Conservation (phyloP, 2,888 invertebrate species). For the Thymelicus acteon region DNA sequence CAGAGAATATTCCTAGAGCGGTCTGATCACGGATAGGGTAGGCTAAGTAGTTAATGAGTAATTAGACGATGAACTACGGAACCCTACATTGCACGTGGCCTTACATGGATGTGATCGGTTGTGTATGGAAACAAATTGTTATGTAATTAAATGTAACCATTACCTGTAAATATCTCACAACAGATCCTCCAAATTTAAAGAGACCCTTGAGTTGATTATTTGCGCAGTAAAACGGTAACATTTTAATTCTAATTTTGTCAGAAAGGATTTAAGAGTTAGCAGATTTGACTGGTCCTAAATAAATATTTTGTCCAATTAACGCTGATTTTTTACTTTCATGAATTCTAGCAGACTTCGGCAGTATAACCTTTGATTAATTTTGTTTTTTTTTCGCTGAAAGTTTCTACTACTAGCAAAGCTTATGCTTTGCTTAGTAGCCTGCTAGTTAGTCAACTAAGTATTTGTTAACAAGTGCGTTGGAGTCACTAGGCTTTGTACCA, state of each 20-base stretch:
- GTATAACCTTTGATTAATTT: neutral
- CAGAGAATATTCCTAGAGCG: no score
- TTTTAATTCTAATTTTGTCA: conserved; percentile 32
- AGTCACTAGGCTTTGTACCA: no score
- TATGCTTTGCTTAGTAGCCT: no score
- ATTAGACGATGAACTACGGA: no score
- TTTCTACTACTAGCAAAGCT: no score
- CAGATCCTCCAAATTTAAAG: conserved; percentile 20
- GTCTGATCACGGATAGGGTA: no score
- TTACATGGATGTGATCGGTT: no score
- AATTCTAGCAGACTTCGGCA: conserved; percentile 10
- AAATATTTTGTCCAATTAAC: conserved; percentile 57
- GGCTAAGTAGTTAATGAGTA: no score
- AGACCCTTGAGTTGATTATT: conserved; percentile 31
- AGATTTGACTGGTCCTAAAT: conserved; percentile 29
- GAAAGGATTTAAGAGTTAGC: conserved; percentile 17
- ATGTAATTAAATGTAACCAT: neutral
- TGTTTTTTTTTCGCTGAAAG: no score
- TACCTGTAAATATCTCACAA: neutral
- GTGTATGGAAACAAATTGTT: neutral
- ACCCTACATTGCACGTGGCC: no score
- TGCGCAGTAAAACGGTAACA: conserved; percentile 26
- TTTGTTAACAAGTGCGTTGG: no score
- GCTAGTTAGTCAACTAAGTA: no score
- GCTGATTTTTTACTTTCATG: conserved; percentile 50